A percentile compares a stretch with the other conserved stretches of the same genome.
phyloP scores from a whole-genome alignment of 2,888 invertebrate genomes.

The Hypselothyrea guttata region DNA sequence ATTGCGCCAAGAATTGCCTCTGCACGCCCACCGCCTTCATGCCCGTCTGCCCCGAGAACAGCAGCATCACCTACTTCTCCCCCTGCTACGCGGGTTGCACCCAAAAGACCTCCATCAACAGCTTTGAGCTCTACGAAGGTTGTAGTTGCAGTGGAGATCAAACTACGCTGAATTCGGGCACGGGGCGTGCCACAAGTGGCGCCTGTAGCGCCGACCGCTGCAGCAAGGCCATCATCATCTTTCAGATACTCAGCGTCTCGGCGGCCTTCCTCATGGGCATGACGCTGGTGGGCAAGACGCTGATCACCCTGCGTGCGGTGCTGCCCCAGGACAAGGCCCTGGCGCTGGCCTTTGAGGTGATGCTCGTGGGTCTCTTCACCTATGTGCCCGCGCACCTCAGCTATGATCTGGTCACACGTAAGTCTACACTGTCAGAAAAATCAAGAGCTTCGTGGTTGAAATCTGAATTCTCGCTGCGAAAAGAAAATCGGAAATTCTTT shows the following conservation, averaged over 20 bases:
- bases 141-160: conserved; percentile 83
- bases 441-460: too few species aligned
- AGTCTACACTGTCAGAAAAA: too few species aligned
- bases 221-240: conserved; percentile 83
- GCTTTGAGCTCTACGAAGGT: conserved; percentile 82
- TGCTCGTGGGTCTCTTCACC: conserved; percentile 84
- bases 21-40: conserved; percentile 84
- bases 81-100: conserved; percentile 89
- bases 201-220: conserved; percentile 84
- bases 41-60: conserved; percentile 85
- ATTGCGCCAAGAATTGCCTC: conserved; percentile 84
- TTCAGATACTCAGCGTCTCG: conserved; percentile 82
- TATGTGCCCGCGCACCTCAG: conserved; percentile 86
- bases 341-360: conserved; percentile 84
- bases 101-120: conserved; percentile 81
- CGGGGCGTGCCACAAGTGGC: conserved; percentile 83
- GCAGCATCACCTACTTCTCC: conserved; percentile 85
- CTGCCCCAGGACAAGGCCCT: conserved; percentile 85
- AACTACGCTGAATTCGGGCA: conserved; percentile 44
- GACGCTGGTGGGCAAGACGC: conserved; percentile 81
- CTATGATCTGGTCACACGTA: conserved; percentile 85
- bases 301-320: conserved; percentile 84
- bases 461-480: too few species aligned
- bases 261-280: conserved; percentile 81
- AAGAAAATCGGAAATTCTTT: too few species aligned